Base-by-base conservation (phyloP, 2,797 vertebrate genomes). In the Adrianichthys oophorus region DNA sequence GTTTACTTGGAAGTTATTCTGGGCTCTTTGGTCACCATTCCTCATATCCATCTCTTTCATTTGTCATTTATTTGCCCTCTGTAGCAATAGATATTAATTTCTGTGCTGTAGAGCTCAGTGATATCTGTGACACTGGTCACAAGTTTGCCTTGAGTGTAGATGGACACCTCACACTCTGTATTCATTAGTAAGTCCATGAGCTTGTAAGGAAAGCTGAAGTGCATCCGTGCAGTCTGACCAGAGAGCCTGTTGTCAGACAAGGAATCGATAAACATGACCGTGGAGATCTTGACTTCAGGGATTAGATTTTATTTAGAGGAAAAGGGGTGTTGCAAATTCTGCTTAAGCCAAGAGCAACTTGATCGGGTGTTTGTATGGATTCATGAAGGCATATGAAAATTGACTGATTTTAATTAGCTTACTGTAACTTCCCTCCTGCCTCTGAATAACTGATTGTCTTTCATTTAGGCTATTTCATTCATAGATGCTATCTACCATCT, bases 201-300 rank as follows among this genome's bases (percentile, higher is more conserved):
- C 56, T 62, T 56, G 52, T 57, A 58, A 54, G 52, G 51, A 65
- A 4, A 14, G 43, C 18, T 49, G 32, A 41, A 65, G 41, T 65
- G 53, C 63, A 78, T 82, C 56, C 18, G 56, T 72, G 49, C 4
- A 26, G 54, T 65, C 59, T 12, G 68, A 72, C 43, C 52, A 51
- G n/a, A 79, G 41, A 51, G 63, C 67, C 72, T 41, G 21, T 48
- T 23, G 40, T 13, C 37, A 48, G 69, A 64, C 71, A 53, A 19
- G 58, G 15, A 73, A 90, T 91, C 87, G 76, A 89, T 90, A 80
- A 50, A 80, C 67, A 68, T 18, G 45, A 54, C 48, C 55, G 12
- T 46, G 77, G 65, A 69, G 62, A 63, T 65, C n/a, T 10, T 4
- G 42, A 41, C 70, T 78, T 57, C 0, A 10, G 65, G 76, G 62